A percentile compares a stretch with the other conserved stretches of the same genome.
phyloP scores from a whole-genome alignment of 2,797 vertebrate genomes.

The Prunella strophiata region DNA sequence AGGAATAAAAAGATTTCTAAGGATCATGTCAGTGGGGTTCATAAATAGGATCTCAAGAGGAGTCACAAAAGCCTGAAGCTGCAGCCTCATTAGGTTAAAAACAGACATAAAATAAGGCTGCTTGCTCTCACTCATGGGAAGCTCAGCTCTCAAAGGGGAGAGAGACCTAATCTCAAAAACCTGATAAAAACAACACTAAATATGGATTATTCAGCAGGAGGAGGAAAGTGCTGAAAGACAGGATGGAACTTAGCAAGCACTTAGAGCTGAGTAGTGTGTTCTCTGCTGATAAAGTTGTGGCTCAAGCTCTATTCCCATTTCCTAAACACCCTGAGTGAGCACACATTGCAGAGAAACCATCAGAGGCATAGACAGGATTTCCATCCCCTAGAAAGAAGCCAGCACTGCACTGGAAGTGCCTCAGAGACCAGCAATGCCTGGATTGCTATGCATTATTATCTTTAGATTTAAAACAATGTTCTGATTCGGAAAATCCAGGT shows the following conservation, averaged over 20 bases:
- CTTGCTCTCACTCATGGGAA: not conserved
- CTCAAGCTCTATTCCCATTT: not conserved
- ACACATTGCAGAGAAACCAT: not conserved
- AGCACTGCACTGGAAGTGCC: not conserved
- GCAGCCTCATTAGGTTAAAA: not conserved
- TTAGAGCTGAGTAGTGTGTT: not conserved
- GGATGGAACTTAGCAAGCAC: not conserved
- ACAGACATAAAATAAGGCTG: not conserved
- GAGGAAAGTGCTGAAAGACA: constrained; percentile 39
- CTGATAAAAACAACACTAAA: constrained; percentile 19
- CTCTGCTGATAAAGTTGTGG: not conserved
- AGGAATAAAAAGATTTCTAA: not conserved
- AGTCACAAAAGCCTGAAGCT: not conserved
- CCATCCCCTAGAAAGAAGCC: not conserved
- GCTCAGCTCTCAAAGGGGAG: not conserved
- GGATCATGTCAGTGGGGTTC: not conserved
- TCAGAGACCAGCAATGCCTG: not conserved
- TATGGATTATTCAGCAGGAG: constrained; percentile 6
- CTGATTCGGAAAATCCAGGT: constrained; percentile 39
- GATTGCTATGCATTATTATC: not conserved
- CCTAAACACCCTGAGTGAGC: not conserved
- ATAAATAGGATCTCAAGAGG: not conserved
- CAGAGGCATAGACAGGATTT: not conserved
- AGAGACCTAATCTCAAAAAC: constrained; percentile 3
- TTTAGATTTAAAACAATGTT: constrained; percentile 15